Percentiles rank a stretch among this genome's conserved stretches.
phyloP scores from a whole-genome alignment of 2,113 vertebrate genomes.

The Verasper variegatus region DNA sequence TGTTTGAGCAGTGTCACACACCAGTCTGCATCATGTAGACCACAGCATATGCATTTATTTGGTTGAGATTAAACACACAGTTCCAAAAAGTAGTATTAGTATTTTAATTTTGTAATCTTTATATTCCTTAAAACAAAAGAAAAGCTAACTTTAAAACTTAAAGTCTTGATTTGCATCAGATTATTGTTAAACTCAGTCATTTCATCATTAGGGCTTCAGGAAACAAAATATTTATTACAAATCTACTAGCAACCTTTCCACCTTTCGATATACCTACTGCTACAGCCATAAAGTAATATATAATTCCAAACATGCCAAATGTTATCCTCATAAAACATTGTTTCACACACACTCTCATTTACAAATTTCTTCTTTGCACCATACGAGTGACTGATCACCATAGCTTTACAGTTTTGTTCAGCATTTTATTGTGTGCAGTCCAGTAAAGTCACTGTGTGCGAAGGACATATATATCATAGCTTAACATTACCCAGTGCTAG shows the following conservation, averaged over 20 bases:
- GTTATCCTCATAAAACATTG: slow-evolving; percentile 9
- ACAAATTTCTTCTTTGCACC: neutral
- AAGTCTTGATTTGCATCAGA: too few species aligned
- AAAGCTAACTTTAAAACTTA: neutral
- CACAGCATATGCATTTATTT: neutral
- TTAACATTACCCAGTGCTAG: slow-evolving; percentile 22
- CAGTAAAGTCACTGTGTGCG: slow-evolving; percentile 1
- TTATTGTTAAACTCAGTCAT: too few species aligned
- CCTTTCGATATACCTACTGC: neutral
- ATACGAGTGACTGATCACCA: slow-evolving; percentile 8
- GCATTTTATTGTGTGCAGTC: neutral
- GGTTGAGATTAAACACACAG: neutral
- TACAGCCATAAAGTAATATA: neutral
- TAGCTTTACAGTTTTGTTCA: neutral
- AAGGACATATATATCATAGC: slow-evolving; percentile 30
- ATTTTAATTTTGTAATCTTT: neutral
- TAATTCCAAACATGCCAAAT: neutral
- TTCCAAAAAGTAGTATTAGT: neutral
- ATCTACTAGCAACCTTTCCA: neutral
- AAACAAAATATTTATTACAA: neutral
- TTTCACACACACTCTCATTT: slow-evolving; percentile 3
- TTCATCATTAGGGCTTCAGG: too few species aligned
- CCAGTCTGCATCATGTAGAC: neutral
- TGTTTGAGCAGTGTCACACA: too few species aligned
- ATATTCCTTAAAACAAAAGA: slow-evolving; percentile 5